These are phyloP conservation scores for Plagiodera versicolora DNA, from an alignment of 2,888 invertebrate genomes.

Conservation along the genomic window DNA sequence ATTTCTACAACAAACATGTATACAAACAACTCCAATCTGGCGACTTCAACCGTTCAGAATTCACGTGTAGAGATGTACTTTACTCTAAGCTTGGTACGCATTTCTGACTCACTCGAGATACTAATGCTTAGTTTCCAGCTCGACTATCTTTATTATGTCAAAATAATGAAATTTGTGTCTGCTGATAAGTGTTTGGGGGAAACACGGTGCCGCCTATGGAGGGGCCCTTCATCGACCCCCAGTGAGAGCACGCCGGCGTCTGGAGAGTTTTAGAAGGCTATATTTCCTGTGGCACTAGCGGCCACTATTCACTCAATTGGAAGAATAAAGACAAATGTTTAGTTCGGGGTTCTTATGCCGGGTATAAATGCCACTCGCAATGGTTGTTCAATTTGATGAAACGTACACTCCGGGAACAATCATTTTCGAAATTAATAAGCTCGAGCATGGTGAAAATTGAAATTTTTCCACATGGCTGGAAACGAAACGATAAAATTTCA, in stretches of 20 bases:
- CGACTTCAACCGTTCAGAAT: too few relatives aligned
- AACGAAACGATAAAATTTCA: slow-evolving; percentile 17
- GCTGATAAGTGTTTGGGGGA: too few relatives aligned
- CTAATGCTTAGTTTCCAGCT: too few relatives aligned
- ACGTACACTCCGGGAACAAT: slow-evolving; percentile 47
- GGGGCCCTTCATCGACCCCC: neutral
- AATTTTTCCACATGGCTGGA: slow-evolving; percentile 24
- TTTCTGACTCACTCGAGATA: too few relatives aligned
- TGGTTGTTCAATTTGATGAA: slow-evolving; percentile 53
- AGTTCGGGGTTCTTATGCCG: slow-evolving; percentile 50
- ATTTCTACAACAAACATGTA: too few relatives aligned
- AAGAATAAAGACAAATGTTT: slow-evolving; percentile 59
- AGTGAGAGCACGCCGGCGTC: slow-evolving; percentile 20
- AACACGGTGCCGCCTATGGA: neutral
- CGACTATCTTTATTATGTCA: too few relatives aligned
- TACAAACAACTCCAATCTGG: too few relatives aligned
- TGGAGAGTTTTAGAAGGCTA: slow-evolving; percentile 20
- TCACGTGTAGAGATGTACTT: too few relatives aligned
- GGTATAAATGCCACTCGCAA: slow-evolving; percentile 56
- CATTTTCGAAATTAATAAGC: slow-evolving; percentile 47
- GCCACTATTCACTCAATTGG: slow-evolving; percentile 54
- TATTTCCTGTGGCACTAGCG: slow-evolving; percentile 44
- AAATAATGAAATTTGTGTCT: too few relatives aligned
- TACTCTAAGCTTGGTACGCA: too few relatives aligned
- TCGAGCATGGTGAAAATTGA: slow-evolving; percentile 30